Base-by-base conservation (phyloP, 2,888 invertebrate genomes). In the Coecobrya sp. region DNA sequence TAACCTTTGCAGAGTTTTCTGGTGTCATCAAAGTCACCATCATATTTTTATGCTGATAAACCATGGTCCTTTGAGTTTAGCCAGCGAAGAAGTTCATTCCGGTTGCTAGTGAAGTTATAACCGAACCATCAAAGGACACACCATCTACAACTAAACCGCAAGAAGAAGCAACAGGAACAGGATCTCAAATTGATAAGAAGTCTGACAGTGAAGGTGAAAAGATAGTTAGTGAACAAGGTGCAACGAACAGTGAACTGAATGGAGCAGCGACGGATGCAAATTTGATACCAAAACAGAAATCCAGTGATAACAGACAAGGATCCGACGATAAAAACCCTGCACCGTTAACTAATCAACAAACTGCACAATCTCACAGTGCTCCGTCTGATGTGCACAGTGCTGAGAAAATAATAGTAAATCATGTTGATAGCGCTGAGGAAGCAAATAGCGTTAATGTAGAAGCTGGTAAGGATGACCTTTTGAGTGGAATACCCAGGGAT, bases 71-170 rank as follows among this genome's bases (percentile, higher is more conserved):
- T 19, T 92, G 10, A 70, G 91, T 62, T 92, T 93, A 27, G 93
- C 93, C 45, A 93, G 90, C 76, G 93, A 93, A 91, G 93, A n/a
- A 93, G 62, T 93, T 92, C 82, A 92, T 93, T 89, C 93, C 89
- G 16, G 82, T 85, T 49, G 65, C 65, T 22, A 86, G 49, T 42
- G 79, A 79, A 68, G 52, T 55, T n/a, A 13, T 30, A n/a, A 25
- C 7, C 92, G 0, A 68, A 45, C 19, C n/a, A n/a, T 45, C 89
- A 13, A 62, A 84, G 36, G 62, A 65, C 36, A 52, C 1, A 65
- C 22, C 73, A 70, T 27, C 91, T 11, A 22, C 22, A 0, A 27
- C 45, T 68, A n/a, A 70, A 49, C 10, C 52, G 0, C 30, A 65
- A 13, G 55, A 65, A 13, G 55, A 88, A 30, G 70, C 19, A 59